phyloP scores from a whole-genome alignment of 2,888 invertebrate genomes.

The Macaria liturata region DNA sequence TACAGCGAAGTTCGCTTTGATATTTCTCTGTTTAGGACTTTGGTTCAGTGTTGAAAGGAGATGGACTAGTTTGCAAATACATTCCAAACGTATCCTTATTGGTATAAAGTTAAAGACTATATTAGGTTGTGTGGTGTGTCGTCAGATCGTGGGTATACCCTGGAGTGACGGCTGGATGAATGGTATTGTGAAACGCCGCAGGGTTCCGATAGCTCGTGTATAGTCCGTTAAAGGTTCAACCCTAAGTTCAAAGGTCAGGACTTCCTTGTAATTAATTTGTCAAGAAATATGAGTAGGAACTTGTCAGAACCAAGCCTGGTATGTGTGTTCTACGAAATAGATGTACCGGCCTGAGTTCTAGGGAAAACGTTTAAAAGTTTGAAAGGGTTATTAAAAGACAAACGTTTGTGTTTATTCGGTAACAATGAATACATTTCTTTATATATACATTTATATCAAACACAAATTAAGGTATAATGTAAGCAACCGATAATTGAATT shows the following conservation, averaged over 20 bases:
- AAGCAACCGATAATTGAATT: too few species aligned
- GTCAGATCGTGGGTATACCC: slow-evolving; percentile 51
- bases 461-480: too few species aligned
- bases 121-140: slow-evolving; percentile 26
- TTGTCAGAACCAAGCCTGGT: too few species aligned
- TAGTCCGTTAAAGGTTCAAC: slow-evolving; percentile 40
- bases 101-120: slow-evolving; percentile 25
- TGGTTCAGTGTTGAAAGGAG: slow-evolving; percentile 66
- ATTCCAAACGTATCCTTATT: slow-evolving; percentile 33
- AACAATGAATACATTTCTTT: too few species aligned
- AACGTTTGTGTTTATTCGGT: too few species aligned
- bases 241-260: slow-evolving; percentile 26
- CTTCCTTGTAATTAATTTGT: slow-evolving; percentile 19
- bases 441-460: too few species aligned
- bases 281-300: not conserved
- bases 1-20: slow-evolving; percentile 52
- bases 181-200: slow-evolving; percentile 61
- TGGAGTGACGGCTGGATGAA: slow-evolving; percentile 41
- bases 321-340: too few species aligned
- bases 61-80: slow-evolving; percentile 46
- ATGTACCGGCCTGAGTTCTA: too few species aligned
- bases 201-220: slow-evolving; percentile 55
- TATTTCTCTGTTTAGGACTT: slow-evolving; percentile 64
- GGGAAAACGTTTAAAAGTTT: too few species aligned
- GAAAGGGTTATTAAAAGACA: too few species aligned